Percentiles rank a stretch among this genome's conserved stretches.
Evolutionary conservation across 2,113 vertebrate genomes (phyloP).

Genomic region (Rhinichthys klamathensis): DNA sequence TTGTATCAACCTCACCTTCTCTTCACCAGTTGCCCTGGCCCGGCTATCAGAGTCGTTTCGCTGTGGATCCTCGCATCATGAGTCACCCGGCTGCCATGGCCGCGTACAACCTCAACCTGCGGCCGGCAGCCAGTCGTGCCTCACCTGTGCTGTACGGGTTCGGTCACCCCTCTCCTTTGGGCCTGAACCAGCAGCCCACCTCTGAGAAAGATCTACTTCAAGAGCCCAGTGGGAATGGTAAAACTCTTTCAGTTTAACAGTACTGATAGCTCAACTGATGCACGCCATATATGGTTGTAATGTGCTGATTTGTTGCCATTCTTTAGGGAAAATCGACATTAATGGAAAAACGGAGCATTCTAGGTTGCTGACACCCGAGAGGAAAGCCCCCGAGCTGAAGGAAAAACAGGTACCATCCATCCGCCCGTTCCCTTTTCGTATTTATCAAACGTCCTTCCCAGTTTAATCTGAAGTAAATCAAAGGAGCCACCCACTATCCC

Average conservation of each 20-base stretch:
- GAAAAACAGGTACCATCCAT: conserved; percentile 76
- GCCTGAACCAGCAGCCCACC: conserved; percentile 83
- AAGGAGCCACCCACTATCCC: conserved; percentile 1
- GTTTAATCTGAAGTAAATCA: conserved; percentile 20
- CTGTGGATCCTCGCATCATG: conserved; percentile 95
- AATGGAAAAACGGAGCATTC: conserved; percentile 85
- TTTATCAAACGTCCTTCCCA: background rate
- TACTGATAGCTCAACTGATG: background rate
- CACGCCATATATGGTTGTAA: background rate
- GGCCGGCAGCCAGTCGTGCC: conserved; percentile 89
- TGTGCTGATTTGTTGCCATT: conserved; percentile 36
- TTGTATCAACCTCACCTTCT: background rate
- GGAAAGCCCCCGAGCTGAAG: conserved; percentile 86
- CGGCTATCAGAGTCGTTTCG: conserved; percentile 95
- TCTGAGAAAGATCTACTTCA: conserved; percentile 90
- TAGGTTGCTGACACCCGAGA: conserved; percentile 92
- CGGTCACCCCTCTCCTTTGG: conserved; percentile 88
- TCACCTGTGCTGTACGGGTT: conserved; percentile 92
- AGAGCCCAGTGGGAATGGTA: conserved; percentile 88
- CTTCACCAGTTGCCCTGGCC: conserved; percentile 89
- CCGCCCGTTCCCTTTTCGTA: background rate
- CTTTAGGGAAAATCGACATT: conserved; percentile 88
- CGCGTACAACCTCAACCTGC: conserved; percentile 95
- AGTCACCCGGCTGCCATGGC: conserved; percentile 96
- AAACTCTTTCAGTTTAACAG: background rate